Base-by-base conservation (phyloP, 2,888 invertebrate species). In the Lathronympha strigana region DNA sequence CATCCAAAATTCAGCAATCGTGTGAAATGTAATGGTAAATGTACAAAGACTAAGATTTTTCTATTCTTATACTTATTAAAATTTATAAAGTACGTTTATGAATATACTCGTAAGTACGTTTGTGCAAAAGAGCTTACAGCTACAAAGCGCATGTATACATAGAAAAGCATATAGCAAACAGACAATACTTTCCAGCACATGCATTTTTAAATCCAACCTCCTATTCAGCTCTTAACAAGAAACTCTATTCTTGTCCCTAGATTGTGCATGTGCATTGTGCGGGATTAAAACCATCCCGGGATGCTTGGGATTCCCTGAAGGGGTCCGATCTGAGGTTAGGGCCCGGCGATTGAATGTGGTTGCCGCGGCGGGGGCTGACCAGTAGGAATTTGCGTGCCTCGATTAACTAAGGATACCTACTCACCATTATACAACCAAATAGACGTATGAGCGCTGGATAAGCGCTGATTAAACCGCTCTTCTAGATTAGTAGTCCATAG, bases 311-410 rank as follows among this genome's bases (percentile, higher is more conserved):
- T 82, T 83, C 84, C 81, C 83, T 73, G 72, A 80, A 81, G 83
- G 80, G 80, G 77, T 73, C 70, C 72, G 71, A 74, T 75, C 81
- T 83, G 83, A 82, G 86, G 83, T 80, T 81, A 78, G 81, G 74
- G 75, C 71, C 71, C 62, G 63, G 60, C 82, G 85, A 86, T 88
- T 88, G 87, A 86, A 88, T 88, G 87, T 77, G 88, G 89, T 86
- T 28, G 45, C 78, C 81, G 86, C 69, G 81, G 81, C 69, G 57
- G 64, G 77, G 74, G 73, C 75, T 81, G 83, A 77, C 75, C 77
- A 74, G 75, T 28, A 45, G 55, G 36, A 68, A 67, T 66, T 71
- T 73, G 68, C 79, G 79, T 71, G 76, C 80, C 81, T 71, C 78
- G 76, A 81, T 84, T 85, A 80, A 82, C 81, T 78, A 79, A 76